Conservation (phyloP, 2,797 vertebrate species). For the Aldrovandia affinis region DNA sequence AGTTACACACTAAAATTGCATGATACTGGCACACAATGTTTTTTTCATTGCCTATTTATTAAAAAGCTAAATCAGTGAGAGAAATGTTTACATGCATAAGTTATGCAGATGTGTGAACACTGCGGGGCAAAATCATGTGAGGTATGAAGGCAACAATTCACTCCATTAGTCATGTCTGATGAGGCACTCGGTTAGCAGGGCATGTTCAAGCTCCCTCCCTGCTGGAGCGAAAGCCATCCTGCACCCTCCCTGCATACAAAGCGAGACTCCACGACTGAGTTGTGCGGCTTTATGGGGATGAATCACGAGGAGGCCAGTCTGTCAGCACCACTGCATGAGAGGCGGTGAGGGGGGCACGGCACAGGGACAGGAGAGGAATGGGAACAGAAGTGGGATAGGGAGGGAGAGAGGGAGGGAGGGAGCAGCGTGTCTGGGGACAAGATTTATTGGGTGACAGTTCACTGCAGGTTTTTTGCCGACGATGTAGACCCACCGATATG, state of each 20-base stretch:
- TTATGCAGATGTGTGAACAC: not conserved
- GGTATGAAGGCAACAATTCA: not conserved
- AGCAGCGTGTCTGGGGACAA: not conserved
- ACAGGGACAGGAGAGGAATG: not conserved
- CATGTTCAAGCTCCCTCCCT: not conserved
- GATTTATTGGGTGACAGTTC: conserved; percentile 31
- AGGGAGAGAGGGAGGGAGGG: not conserved
- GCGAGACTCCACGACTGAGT: conserved; percentile 20
- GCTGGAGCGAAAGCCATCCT: not conserved
- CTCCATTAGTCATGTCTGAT: conserved; percentile 18
- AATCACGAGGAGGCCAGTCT: conserved; percentile 36
- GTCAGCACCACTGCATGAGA: conserved; percentile 16
- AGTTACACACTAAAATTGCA: no score
- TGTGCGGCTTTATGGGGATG: conserved; percentile 26
- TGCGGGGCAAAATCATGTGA: not conserved
- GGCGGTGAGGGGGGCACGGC: not conserved
- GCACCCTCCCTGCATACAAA: conserved; percentile 43
- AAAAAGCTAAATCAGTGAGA: not conserved
- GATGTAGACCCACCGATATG: not conserved
- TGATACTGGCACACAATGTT: not conserved
- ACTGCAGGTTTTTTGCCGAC: conserved; percentile 1
- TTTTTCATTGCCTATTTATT: not conserved
- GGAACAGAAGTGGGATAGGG: not conserved
- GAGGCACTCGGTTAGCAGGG: not conserved
- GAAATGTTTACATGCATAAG: not conserved